phyloP scores from a whole-genome alignment of 92 coral and sea anemone species.

The Pocillopora grandis region DNA sequence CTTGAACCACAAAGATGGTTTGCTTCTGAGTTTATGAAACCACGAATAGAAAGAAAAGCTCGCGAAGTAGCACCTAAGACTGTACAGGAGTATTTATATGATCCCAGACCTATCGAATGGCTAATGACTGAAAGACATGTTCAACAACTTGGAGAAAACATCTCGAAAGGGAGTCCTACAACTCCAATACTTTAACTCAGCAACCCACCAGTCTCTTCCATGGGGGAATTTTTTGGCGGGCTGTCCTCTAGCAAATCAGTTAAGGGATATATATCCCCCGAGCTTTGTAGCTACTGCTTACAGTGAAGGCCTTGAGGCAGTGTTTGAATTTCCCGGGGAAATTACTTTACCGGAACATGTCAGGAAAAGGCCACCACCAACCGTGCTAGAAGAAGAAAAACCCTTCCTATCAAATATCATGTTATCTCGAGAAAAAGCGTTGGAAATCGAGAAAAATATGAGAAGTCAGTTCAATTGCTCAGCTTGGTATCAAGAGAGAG shows the following conservation, averaged over 20 bases:
- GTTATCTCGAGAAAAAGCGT: slow-evolving; percentile 36
- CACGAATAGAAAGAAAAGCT: slow-evolving; percentile 15
- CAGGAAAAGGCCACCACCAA: slow-evolving; percentile 38
- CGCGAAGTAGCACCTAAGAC: slow-evolving; percentile 22
- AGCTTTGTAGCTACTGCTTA: slow-evolving; percentile 28
- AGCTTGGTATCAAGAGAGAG: slow-evolving; percentile 35
- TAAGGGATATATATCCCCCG: slow-evolving; percentile 38
- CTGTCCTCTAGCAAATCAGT: slow-evolving; percentile 35
- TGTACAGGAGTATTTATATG: slow-evolving; percentile 42
- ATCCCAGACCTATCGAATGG: slow-evolving; percentile 34
- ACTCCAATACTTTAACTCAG: slow-evolving; percentile 33
- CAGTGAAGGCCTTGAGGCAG: slow-evolving; percentile 32
- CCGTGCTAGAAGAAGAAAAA: slow-evolving; percentile 31
- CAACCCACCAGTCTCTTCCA: slow-evolving; percentile 30
- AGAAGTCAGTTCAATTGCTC: slow-evolving; percentile 37
- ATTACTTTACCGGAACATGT: slow-evolving; percentile 32
- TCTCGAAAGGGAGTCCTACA: slow-evolving; percentile 30
- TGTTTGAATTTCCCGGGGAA: slow-evolving; percentile 21
- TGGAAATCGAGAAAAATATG: slow-evolving; percentile 33
- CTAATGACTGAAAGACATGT: slow-evolving; percentile 7
- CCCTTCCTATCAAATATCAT: slow-evolving; percentile 29
- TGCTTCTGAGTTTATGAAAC: slow-evolving; percentile 35
- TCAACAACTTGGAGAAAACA: slow-evolving; percentile 28
- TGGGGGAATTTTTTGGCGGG: slow-evolving; percentile 33
- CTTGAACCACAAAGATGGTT: slow-evolving; percentile 42